Base-by-base conservation (phyloP, 2,888 invertebrate species). In the Eumerus sabulonum region DNA sequence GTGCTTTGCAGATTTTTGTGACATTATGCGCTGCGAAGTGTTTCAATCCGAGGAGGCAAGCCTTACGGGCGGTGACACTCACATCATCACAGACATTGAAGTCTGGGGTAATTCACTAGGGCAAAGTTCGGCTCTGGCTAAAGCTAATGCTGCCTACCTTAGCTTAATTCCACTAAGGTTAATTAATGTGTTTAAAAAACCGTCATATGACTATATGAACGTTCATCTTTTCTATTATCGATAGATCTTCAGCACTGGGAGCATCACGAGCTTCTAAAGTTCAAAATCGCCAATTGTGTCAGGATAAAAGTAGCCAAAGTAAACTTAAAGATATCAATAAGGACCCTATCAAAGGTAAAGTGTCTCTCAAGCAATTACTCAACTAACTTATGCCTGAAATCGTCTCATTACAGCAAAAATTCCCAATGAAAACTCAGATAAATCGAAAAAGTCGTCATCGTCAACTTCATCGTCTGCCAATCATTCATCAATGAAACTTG, bases 11-110 rank as follows among this genome's bases (percentile, higher is more conserved):
- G 96, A 97, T 89, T 97, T 95, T 90, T 98, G 98, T 91, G 97
- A 98, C 90, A 95, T 98, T 85, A 96, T 98, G 94, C 93, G 98
- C 84, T 98, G 98, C 89, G 96, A 97, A 88, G 96, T 97, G 60
- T 90, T 96, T 84, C 91, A 93, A 82, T 93, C 93, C 76, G 93
- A 94, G 86, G 94, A 94, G 79, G 90, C 90, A 57, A 91, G 90
- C 76, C 85, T 91, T 44, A 88, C 92, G 84, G 91, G 92, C 82
- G 93, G 93, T 79, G 92, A 92, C 84, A 91, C 92, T 48, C 92
- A 91, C 82, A 91, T 92, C 16, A 91, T 93, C 85, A 95, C 95
- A 7, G 95, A 95, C 85, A 92, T 95, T 82, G 95, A 95, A 90
- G 93, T 95, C 77, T 96, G 95, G 95, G 92, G 94, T 83, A 95